phyloP scores from a whole-genome alignment of 2,113 vertebrate species.

The Cyprinodon brontotheroides region DNA sequence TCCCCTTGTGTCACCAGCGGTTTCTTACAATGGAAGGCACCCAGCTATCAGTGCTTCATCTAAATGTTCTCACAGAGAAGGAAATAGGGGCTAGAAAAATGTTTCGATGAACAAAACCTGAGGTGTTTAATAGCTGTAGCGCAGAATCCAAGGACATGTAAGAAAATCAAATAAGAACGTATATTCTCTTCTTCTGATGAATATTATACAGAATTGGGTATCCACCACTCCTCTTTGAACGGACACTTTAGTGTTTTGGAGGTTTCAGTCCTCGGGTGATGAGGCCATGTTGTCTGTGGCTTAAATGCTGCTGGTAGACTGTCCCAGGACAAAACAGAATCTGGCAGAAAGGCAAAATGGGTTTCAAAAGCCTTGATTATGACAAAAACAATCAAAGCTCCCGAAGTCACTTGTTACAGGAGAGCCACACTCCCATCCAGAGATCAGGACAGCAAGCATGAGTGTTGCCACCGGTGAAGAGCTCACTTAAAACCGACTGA shows the following conservation, averaged over 20 bases:
- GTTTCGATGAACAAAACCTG: not conserved
- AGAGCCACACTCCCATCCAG: too few relatives aligned
- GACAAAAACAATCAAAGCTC: too few relatives aligned
- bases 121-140: not conserved
- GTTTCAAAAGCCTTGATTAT: too few relatives aligned
- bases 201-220: not conserved
- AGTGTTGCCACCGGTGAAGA: not conserved
- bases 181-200: not conserved
- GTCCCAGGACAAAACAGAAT: too few relatives aligned
- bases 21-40: not conserved
- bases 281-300: too few relatives aligned
- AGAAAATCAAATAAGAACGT: not conserved
- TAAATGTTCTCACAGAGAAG: not conserved
- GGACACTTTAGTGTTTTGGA: too few relatives aligned
- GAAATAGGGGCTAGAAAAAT: not conserved
- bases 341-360: too few relatives aligned
- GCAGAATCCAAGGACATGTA: not conserved
- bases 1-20: not conserved
- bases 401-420: too few relatives aligned
- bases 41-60: not conserved
- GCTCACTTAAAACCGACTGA: not conserved
- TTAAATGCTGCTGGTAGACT: too few relatives aligned
- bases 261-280: too few relatives aligned
- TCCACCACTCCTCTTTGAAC: too few relatives aligned
- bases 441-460: too few relatives aligned